Evolutionary conservation across 2,113 vertebrate species (phyloP).

Genomic region (Eleginops maclovinus): DNA sequence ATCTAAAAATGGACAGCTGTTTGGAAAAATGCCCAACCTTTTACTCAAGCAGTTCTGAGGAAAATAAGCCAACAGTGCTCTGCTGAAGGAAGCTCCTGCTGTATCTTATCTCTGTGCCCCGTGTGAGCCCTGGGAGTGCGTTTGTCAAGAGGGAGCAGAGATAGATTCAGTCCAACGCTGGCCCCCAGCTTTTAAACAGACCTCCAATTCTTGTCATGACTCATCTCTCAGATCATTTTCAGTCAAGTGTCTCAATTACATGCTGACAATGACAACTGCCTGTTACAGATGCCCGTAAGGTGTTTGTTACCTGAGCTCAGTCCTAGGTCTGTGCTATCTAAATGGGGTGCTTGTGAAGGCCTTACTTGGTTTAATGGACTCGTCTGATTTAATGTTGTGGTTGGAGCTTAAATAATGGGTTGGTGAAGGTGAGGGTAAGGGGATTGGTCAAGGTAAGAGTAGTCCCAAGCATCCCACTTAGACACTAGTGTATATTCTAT

Average conservation of each 20-base stretch:
- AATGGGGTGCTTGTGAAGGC: slow-evolving; percentile 58
- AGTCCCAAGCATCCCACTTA: slow-evolving; percentile 61
- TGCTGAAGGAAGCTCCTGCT: slow-evolving; percentile 73
- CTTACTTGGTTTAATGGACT: slow-evolving; percentile 30
- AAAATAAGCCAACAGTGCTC: slow-evolving; percentile 73
- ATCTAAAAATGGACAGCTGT: slow-evolving; percentile 51
- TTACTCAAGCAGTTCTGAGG: slow-evolving; percentile 77
- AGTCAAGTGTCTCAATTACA: slow-evolving; percentile 56
- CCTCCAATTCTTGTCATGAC: slow-evolving; percentile 55
- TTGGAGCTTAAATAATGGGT: slow-evolving; percentile 29
- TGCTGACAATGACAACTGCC: slow-evolving; percentile 48
- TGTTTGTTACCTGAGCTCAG: slow-evolving; percentile 45
- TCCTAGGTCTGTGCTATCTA: slow-evolving; percentile 33
- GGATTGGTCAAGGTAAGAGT: slow-evolving; percentile 43
- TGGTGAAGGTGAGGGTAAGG: slow-evolving; percentile 24
- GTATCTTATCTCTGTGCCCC: slow-evolving; percentile 73
- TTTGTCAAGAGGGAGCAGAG: slow-evolving; percentile 69
- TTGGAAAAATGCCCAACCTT: slow-evolving; percentile 48
- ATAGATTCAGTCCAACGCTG: slow-evolving; percentile 69
- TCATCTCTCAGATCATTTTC: slow-evolving; percentile 61
- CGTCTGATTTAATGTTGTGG: slow-evolving; percentile 1
- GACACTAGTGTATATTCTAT: slow-evolving; percentile 25
- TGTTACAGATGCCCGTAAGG: slow-evolving; percentile 41
- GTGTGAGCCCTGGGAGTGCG: slow-evolving; percentile 54
- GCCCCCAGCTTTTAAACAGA: slow-evolving; percentile 61